A percentile compares a stretch with the other conserved stretches of the same genome.
phyloP scores from a whole-genome alignment of 2,113 vertebrate genomes.

The Xenus cinereus region DNA sequence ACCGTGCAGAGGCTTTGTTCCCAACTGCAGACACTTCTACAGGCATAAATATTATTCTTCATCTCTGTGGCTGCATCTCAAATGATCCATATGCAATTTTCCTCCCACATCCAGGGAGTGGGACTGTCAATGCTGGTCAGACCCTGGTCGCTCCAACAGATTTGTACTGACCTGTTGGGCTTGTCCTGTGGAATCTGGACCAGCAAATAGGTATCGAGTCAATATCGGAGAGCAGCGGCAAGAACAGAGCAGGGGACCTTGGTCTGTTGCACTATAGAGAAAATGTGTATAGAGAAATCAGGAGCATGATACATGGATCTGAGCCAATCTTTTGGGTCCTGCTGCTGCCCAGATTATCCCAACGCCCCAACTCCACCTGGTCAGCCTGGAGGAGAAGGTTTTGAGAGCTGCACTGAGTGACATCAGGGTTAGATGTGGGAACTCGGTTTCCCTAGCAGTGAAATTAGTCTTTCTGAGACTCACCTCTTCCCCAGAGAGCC shows the following conservation, averaged over 20 bases:
- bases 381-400: background rate
- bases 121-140: background rate
- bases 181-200: background rate
- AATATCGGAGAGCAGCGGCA: background rate
- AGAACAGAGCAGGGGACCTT: background rate
- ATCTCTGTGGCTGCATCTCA: background rate
- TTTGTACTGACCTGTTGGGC: background rate
- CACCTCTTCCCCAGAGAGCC: background rate
- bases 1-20: background rate
- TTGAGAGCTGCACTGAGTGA: background rate
- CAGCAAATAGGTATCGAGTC: rapidly evolving
- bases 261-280: background rate
- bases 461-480: background rate
- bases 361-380: background rate
- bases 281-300: background rate
- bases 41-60: background rate
- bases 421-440: background rate
- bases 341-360: background rate
- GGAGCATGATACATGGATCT: background rate
- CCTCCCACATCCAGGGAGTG: background rate
- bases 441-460: background rate
- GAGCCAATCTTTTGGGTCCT: background rate
- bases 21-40: background rate
- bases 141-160: background rate
- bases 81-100: background rate